Evolutionary conservation across 2,888 invertebrate species (phyloP).

Genomic region (Ashinkailepas kermadecensis): DNA sequence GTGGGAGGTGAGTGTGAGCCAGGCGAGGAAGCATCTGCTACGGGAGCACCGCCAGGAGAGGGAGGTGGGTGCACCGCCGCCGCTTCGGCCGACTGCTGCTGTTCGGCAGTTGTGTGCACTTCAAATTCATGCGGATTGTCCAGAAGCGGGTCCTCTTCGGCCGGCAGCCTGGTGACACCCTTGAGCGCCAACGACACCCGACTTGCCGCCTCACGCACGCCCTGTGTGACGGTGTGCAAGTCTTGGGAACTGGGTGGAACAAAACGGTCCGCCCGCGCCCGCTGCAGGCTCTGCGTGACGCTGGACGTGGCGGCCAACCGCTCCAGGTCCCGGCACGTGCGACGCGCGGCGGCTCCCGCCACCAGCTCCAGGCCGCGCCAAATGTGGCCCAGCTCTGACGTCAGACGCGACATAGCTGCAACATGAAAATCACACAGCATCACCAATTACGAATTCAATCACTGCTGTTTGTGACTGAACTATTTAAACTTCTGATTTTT

Average conservation of each 20-base stretch:
- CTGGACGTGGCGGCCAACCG: background rate
- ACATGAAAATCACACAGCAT: background rate
- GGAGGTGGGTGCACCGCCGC: too few species aligned
- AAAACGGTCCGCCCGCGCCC: background rate
- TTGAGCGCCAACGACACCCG: background rate
- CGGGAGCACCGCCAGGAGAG: background rate
- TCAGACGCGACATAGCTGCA: background rate
- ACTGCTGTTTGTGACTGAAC: too few species aligned
- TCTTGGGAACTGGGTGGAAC: too few species aligned
- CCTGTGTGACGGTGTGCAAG: background rate
- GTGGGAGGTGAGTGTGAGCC: background rate
- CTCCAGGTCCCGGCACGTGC: background rate
- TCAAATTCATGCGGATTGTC: background rate
- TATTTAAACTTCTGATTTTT: too few species aligned
- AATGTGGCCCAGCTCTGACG: background rate
- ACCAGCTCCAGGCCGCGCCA: slow-evolving; percentile 13
- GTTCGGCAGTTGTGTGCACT: background rate
- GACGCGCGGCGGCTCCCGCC: background rate
- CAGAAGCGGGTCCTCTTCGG: background rate
- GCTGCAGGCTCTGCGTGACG: background rate
- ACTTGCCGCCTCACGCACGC: background rate
- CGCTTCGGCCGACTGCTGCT: too few species aligned
- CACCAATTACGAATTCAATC: too few species aligned
- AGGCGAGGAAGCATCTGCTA: background rate
- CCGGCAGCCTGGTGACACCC: background rate